A percentile compares a stretch with the other conserved stretches of the same genome.
These are phyloP conservation scores for Larimichthys polyactis DNA, from an alignment of 2,113 vertebrate genomes.

Conservation along the genomic window DNA sequence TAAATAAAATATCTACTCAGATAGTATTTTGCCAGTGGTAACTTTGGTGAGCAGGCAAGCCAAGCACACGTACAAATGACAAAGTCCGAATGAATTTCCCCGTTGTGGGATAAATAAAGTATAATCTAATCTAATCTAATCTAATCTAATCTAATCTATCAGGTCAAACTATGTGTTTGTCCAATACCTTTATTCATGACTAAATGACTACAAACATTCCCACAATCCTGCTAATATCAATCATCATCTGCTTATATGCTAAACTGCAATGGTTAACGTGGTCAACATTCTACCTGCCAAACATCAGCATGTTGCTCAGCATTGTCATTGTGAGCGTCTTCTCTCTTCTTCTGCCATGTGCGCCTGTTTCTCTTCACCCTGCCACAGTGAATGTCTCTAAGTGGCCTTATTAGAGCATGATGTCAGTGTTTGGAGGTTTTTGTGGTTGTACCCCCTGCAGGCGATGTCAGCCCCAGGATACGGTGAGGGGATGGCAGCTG, in stretches of 20 bases:
- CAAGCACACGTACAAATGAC: no score
- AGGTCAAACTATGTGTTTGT: neutral
- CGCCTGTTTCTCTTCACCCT: slow-evolving; percentile 12
- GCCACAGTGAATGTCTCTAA: slow-evolving; percentile 30
- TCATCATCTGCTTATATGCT: neutral
- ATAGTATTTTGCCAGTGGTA: no score
- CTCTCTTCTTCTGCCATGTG: neutral
- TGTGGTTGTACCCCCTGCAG: slow-evolving; percentile 52
- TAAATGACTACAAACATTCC: neutral
- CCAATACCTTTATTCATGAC: neutral
- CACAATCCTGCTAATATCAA: no score
- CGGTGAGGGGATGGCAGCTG: slow-evolving; percentile 70
- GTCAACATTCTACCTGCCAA: neutral
- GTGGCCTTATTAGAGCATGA: slow-evolving; percentile 42
- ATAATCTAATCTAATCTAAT: no score
- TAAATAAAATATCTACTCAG: no score
- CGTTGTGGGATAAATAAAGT: no score
- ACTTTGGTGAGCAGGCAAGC: no score
- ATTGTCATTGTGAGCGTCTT: neutral
- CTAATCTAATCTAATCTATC: no score
- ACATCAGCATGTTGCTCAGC: neutral
- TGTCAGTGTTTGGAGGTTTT: slow-evolving; percentile 57
- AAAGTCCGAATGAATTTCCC: no score
- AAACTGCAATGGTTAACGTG: neutral
- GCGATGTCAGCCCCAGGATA: slow-evolving; percentile 39